These are phyloP conservation scores for Hypercompe scribonia DNA, from an alignment of 2,888 invertebrate species.

Conservation along the genomic window DNA sequence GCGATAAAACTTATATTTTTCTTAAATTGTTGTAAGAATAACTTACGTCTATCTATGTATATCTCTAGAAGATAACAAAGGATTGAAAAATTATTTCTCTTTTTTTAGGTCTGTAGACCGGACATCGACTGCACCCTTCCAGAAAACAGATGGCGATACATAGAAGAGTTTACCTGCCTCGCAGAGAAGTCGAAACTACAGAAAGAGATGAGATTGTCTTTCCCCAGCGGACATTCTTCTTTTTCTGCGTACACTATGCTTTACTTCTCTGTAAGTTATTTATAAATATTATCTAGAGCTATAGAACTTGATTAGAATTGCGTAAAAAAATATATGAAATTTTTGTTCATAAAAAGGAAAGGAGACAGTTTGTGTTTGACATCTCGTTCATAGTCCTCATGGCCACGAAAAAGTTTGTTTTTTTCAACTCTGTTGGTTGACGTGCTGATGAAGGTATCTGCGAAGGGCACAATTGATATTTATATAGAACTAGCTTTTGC, in stretches of 20 bases:
- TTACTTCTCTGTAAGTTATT: slow-evolving; percentile 92
- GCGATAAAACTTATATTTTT: no score
- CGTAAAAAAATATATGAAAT: neutral
- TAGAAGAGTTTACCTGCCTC: slow-evolving; percentile 90
- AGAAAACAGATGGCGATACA: slow-evolving; percentile 88
- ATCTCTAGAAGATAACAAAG: neutral
- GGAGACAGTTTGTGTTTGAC: neutral
- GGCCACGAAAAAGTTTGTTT: neutral
- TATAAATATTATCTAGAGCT: neutral
- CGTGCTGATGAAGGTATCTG: neutral
- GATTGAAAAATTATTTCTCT: slow-evolving; percentile 15
- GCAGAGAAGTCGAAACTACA: slow-evolving; percentile 84
- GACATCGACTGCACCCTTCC: slow-evolving; percentile 87
- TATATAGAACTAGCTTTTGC: no score
- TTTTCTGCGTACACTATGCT: slow-evolving; percentile 95
- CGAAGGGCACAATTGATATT: no score
- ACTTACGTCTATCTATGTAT: neutral
- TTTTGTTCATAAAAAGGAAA: neutral
- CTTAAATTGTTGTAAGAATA: no score
- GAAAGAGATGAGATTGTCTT: slow-evolving; percentile 94
- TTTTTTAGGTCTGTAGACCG: slow-evolving; percentile 92
- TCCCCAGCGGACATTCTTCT: slow-evolving; percentile 97
- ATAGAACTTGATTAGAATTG: no score
- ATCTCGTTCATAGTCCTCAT: neutral
- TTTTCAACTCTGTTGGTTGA: neutral